Evolutionary conservation across 2,797 vertebrate species (phyloP).

Genomic region (Streptopelia turtur): DNA sequence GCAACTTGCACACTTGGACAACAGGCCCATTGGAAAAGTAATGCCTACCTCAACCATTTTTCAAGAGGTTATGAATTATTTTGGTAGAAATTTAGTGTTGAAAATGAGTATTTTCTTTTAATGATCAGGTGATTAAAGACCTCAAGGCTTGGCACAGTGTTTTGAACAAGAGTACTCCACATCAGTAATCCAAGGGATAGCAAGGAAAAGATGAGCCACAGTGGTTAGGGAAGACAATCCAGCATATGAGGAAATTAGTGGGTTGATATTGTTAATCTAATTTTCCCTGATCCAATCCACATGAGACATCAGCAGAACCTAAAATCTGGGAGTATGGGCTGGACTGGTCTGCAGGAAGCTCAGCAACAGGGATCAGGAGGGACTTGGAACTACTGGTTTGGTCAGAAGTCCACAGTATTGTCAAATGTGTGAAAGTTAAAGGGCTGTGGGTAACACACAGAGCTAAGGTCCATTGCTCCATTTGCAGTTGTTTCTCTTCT

Average conservation of each 20-base stretch:
- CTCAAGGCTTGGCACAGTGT: not conserved
- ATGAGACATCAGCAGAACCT: not conserved
- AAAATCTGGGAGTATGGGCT: not conserved
- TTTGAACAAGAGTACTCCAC: not conserved
- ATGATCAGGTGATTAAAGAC: not conserved
- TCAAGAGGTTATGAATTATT: not conserved
- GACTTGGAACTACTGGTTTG: not conserved
- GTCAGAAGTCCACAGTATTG: not conserved
- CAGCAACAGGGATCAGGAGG: rapidly evolving
- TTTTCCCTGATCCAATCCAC: not conserved
- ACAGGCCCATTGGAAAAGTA: not conserved
- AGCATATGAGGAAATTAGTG: not conserved
- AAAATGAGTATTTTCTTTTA: not conserved
- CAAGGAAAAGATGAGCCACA: not conserved
- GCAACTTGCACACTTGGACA: not conserved
- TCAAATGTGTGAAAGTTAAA: not conserved
- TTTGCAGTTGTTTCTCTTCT: not conserved
- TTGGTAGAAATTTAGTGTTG: not conserved
- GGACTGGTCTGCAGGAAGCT: not conserved
- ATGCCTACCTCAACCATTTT: not conserved
- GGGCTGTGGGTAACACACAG: not conserved
- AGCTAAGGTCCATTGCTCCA: not conserved
- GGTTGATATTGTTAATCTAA: not conserved
- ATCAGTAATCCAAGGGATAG: not conserved
- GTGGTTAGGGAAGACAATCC: not conserved